These are phyloP conservation scores for Craterocephalus amniculus DNA, from an alignment of 2,797 vertebrate genomes.

Conservation along the genomic window DNA sequence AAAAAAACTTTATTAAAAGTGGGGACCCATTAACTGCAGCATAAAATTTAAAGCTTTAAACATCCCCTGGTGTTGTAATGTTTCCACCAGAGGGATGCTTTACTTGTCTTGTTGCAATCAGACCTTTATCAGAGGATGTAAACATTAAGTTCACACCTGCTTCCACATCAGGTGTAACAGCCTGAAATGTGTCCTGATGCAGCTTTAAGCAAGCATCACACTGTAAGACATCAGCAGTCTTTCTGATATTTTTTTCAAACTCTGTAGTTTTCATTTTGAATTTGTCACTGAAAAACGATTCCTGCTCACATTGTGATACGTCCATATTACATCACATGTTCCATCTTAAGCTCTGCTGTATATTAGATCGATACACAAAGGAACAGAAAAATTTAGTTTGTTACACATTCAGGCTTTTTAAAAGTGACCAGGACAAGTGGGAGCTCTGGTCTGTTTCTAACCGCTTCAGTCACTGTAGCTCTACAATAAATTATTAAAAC, in stretches of 20 bases:
- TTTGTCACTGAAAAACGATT: background rate
- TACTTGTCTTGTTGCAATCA: background rate
- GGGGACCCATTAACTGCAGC: background rate
- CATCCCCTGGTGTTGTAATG: background rate
- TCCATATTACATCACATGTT: background rate
- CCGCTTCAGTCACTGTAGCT: background rate
- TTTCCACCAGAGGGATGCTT: background rate
- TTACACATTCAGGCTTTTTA: background rate
- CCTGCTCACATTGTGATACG: background rate
- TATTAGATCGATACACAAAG: background rate
- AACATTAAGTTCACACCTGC: background rate
- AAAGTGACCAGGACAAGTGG: background rate
- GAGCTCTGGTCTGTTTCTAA: background rate
- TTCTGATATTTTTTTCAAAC: too few species aligned
- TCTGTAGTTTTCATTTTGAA: background rate
- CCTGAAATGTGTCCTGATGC: too few species aligned
- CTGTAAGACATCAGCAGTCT: too few species aligned
- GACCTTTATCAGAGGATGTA: background rate
- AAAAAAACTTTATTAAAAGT: too few species aligned
- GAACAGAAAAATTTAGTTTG: background rate
- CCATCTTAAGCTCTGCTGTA: background rate
- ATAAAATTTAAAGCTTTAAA: background rate
- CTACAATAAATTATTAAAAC: background rate
- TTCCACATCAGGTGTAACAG: too few species aligned
- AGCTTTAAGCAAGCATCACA: too few species aligned